phyloP scores from a whole-genome alignment of 2,888 invertebrate genomes.

The Trachelus stipa region DNA sequence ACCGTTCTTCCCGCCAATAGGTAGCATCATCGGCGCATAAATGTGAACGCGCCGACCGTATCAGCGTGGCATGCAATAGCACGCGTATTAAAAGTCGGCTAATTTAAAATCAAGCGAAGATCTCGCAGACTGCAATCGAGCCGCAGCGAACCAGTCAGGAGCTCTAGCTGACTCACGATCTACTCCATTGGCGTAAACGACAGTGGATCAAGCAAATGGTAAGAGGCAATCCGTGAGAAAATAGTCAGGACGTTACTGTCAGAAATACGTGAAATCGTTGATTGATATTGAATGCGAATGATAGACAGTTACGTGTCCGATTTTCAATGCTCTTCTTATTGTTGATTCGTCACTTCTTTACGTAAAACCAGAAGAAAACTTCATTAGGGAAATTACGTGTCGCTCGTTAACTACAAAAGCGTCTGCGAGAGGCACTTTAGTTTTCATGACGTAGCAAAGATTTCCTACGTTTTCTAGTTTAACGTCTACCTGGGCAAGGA shows the following conservation, averaged over 20 bases:
- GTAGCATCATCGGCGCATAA: background rate
- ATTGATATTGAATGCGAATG: background rate
- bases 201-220: conserved; percentile 27
- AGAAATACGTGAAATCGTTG: background rate
- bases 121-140: conserved; percentile 41
- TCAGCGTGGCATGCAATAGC: conserved; percentile 52
- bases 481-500: background rate
- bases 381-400: background rate
- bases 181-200: conserved; percentile 40
- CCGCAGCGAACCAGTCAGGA: conserved; percentile 33
- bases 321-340: background rate
- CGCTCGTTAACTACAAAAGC: background rate
- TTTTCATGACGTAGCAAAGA: background rate
- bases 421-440: background rate
- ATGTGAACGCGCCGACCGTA: conserved; percentile 46
- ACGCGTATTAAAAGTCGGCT: conserved; percentile 56
- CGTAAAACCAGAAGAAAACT: background rate
- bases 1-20: background rate
- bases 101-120: conserved; percentile 60
- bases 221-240: background rate
- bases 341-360: background rate
- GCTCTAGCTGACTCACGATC: conserved; percentile 54
- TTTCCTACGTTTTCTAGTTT: background rate
- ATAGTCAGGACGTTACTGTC: background rate
- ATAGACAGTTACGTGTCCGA: background rate